A percentile compares a stretch with the other conserved stretches of the same genome.
Evolutionary conservation across 2,113 vertebrate species (phyloP).

Genomic region (Tychaedon coryphoeus): DNA sequence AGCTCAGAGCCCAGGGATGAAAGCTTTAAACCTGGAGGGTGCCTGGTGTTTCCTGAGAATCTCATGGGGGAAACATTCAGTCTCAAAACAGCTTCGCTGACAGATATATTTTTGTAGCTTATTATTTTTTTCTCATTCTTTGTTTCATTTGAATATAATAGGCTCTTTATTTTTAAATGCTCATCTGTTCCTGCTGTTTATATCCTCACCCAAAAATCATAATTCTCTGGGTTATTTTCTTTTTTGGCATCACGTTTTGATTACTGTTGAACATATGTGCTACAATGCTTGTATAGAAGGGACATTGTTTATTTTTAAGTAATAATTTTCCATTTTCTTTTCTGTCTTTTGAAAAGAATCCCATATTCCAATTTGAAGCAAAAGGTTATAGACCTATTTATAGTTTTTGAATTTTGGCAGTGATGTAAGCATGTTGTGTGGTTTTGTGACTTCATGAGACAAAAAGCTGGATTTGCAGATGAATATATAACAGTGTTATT

Average conservation of each 20-base stretch:
- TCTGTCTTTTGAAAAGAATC: neutral
- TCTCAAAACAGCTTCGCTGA: neutral
- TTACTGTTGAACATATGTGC: constrained; percentile 8
- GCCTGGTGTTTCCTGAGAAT: constrained; percentile 52
- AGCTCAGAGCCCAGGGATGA: constrained; percentile 27
- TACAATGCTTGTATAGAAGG: neutral
- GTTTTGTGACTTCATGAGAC: constrained; percentile 13
- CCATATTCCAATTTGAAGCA: neutral
- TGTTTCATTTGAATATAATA: constrained; percentile 53
- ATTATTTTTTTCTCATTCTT: constrained; percentile 25
- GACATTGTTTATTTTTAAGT: neutral
- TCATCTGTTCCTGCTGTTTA: constrained; percentile 32
- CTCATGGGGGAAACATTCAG: neutral
- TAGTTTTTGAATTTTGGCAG: constrained; percentile 3
- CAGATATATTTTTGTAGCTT: constrained; percentile 49
- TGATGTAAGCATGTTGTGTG: neutral
- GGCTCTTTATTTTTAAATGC: constrained; percentile 46
- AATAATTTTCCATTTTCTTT: constrained; percentile 24
- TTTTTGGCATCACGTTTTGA: neutral
- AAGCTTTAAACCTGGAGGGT: constrained; percentile 58
- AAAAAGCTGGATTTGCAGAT: neutral
- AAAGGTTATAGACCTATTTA: constrained; percentile 26
- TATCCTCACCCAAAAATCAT: constrained; percentile 1
- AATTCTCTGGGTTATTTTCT: neutral
- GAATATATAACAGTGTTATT: neutral